phyloP scores from a whole-genome alignment of 2,888 invertebrate species.

The Hoplodrina blanda region DNA sequence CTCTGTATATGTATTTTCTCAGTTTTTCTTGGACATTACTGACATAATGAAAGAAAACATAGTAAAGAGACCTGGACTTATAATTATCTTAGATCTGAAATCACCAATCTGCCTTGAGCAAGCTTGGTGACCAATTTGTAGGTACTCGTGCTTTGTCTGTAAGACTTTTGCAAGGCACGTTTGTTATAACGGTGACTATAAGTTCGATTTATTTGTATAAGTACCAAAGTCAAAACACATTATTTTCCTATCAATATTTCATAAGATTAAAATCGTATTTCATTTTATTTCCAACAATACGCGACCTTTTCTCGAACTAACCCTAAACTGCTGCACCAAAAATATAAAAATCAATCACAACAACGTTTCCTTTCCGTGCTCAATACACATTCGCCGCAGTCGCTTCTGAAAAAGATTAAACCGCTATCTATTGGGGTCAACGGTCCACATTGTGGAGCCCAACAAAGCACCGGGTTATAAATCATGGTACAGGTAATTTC shows the following conservation, averaged over 20 bases:
- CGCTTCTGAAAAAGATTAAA: slow-evolving; percentile 75
- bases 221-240: too few relatives aligned
- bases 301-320: background rate
- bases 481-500: slow-evolving; percentile 86
- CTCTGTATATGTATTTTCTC: too few relatives aligned
- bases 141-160: too few relatives aligned
- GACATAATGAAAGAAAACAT: too few relatives aligned
- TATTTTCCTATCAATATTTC: background rate
- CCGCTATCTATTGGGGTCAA: slow-evolving; percentile 82
- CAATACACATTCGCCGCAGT: slow-evolving; percentile 48
- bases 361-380: slow-evolving; percentile 53
- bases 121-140: too few relatives aligned
- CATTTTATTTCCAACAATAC: background rate
- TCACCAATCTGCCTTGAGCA: too few relatives aligned
- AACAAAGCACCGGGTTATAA: slow-evolving; percentile 78
- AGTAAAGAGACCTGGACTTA: too few relatives aligned
- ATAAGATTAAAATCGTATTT: background rate
- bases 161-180: too few relatives aligned
- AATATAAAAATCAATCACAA: slow-evolving; percentile 55
- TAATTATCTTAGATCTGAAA: too few relatives aligned
- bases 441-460: slow-evolving; percentile 72
- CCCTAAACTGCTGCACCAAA: slow-evolving; percentile 21
- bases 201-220: too few relatives aligned
- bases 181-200: too few relatives aligned
- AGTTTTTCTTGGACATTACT: too few relatives aligned